Evolutionary conservation across 2,888 invertebrate genomes (phyloP), one percentile per base, ranked within the genome.

Genomic region (Lingula anatina): DNA sequence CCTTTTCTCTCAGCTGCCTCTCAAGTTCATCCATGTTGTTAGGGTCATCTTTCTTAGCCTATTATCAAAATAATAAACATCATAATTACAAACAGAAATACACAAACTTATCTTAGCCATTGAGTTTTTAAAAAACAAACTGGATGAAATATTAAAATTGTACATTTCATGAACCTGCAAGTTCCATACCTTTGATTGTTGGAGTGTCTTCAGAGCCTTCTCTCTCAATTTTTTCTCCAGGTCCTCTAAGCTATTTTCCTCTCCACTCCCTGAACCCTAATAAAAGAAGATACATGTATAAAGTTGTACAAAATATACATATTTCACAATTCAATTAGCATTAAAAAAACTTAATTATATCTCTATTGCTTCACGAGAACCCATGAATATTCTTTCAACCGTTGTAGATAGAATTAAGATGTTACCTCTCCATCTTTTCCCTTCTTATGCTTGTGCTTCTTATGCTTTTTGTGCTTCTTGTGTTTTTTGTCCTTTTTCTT

Each of bases 11-110:
- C 45, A 71, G 50, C 24, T 63, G 51, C 39, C 56, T 56, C 47
- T 71, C 71, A 26, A 70, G 52, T 27, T 69, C 66, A 24, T 64
- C 65, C 31, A 61, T 57, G 23, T 57, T 62, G n/a, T n/a, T n/a
- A n/a, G n/a, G n/a, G 43, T 62, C 64, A 38, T 50, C 56, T 41
- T 61, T 56, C 9, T 28, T 25, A 23, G 46, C 50, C 9, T 46
- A 52, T 23, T 53, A 57, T 31, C 53, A 56, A 27, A 40, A 58
- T 61, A 59, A 50, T 15, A 56, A 46, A 46, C 27, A 9, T 24
- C 25, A 40, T 43, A 25, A 15, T 28, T 26, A 36, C 18, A 20
- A 24, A 21, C 23, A 41, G 23, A 3, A 27, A 5, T 35, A 15
- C 25, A 15, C 23, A 2, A 25, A 23, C n/a, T 15, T 23, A 20